Percentiles rank a stretch among this genome's conserved stretches.
phyloP scores from a whole-genome alignment of 1,140 invertebrate species.

The Cardiocondyla obscurior region DNA sequence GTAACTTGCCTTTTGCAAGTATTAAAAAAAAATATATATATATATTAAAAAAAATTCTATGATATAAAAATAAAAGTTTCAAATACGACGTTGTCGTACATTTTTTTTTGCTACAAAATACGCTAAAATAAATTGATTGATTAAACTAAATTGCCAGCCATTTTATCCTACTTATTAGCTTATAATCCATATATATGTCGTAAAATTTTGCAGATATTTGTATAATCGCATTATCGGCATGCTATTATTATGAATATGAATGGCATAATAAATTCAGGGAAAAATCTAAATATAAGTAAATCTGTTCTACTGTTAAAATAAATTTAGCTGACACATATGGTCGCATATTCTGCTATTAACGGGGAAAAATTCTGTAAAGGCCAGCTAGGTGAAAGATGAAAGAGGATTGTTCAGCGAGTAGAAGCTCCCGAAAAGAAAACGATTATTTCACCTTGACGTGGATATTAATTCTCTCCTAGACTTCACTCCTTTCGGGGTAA shows the following conservation, averaged over 20 bases:
- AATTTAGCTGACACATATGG: slow-evolving; percentile 11
- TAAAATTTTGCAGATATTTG: neutral
- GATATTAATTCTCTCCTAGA: slow-evolving; percentile 13
- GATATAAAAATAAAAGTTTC: too few relatives aligned
- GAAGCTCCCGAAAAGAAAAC: neutral
- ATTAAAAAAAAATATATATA: too few relatives aligned
- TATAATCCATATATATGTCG: too few relatives aligned
- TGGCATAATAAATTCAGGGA: neutral
- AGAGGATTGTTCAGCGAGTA: neutral
- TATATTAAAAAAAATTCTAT: too few relatives aligned
- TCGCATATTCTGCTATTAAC: neutral
- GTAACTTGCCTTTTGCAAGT: too few relatives aligned
- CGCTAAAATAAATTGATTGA: neutral
- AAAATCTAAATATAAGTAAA: neutral
- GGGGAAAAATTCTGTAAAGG: neutral
- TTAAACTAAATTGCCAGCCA: neutral
- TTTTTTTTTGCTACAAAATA: neutral
- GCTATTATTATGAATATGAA: neutral
- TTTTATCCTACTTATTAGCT: neutral
- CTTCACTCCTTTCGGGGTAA: neutral
- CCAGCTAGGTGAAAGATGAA: neutral
- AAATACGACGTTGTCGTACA: too few relatives aligned
- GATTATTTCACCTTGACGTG: neutral
- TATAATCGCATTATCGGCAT: neutral
- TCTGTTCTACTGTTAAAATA: neutral